Conservation (phyloP, 2,888 invertebrate species). For the Xestobium rufovillosum region DNA sequence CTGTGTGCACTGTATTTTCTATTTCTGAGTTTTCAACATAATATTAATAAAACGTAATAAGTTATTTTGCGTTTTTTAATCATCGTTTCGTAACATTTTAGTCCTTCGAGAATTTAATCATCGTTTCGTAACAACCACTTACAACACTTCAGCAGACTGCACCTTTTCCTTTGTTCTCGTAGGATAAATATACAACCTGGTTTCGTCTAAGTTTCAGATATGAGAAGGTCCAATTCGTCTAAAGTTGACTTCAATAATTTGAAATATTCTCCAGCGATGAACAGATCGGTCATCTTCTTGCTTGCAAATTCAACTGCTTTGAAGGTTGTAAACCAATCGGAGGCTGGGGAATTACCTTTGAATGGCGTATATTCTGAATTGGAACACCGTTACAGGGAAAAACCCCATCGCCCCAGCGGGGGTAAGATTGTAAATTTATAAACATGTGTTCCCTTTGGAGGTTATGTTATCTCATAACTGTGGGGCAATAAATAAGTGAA, state of each 20-base stretch:
- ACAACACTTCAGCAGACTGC: too few species aligned
- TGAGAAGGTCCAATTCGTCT: constrained; percentile 8
- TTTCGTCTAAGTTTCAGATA: constrained; percentile 24
- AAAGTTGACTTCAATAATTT: constrained; percentile 7
- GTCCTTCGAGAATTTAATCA: too few species aligned
- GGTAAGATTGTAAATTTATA: background rate
- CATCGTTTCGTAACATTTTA: too few species aligned
- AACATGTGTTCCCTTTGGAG: background rate
- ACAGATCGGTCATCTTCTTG: constrained; percentile 4
- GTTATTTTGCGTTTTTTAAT: too few species aligned
- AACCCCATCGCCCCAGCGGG: constrained; percentile 27
- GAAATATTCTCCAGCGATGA: constrained; percentile 7
- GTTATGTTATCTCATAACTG: constrained; percentile 3
- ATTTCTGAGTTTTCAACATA: too few species aligned
- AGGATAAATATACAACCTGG: too few species aligned
- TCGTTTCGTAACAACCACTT: too few species aligned
- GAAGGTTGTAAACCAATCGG: constrained; percentile 29
- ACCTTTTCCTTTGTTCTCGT: too few species aligned
- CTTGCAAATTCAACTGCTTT: constrained; percentile 24
- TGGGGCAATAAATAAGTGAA: background rate
- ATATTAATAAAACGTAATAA: too few species aligned
- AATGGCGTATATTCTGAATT: constrained; percentile 28
- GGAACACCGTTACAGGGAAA: constrained; percentile 25
- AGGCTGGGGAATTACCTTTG: constrained; percentile 27
- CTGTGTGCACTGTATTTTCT: too few species aligned